Conservation (phyloP, 2,888 invertebrate species). For the Pristionchus entomophagus region DNA sequence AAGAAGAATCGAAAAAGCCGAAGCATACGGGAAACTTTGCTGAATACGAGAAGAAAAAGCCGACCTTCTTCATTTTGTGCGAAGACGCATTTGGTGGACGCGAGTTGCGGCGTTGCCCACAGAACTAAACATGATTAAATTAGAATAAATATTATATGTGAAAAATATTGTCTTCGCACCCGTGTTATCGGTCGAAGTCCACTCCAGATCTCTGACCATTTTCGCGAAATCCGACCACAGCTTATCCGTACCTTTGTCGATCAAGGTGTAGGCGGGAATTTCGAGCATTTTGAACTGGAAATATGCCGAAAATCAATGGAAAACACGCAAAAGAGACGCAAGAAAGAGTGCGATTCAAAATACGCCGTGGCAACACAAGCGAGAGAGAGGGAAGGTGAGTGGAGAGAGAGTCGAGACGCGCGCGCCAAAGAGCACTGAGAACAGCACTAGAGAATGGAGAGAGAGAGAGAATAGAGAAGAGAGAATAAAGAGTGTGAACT, state of each 20-base stretch:
- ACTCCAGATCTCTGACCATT: background rate
- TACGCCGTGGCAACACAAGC: background rate
- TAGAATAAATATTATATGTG: background rate
- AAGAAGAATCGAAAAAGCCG: no score
- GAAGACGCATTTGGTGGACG: background rate
- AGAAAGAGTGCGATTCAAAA: background rate
- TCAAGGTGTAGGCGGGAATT: background rate
- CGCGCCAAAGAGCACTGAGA: background rate
- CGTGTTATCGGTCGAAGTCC: slow-evolving; percentile 30
- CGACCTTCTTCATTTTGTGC: no score
- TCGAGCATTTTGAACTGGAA: background rate
- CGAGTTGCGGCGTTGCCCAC: background rate
- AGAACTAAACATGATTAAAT: background rate
- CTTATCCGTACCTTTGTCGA: background rate
- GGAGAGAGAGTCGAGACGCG: background rate
- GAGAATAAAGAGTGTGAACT: background rate
- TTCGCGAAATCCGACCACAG: background rate
- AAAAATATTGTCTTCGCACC: background rate
- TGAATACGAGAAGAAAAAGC: no score
- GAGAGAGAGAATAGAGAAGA: background rate
- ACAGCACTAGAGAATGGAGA: background rate
- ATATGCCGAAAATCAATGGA: background rate
- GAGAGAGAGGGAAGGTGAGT: background rate
- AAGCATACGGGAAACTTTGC: no score
- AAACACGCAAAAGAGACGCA: background rate